Conservation (phyloP, 2,797 vertebrate species). For the Lagorchestes hirsutus region DNA sequence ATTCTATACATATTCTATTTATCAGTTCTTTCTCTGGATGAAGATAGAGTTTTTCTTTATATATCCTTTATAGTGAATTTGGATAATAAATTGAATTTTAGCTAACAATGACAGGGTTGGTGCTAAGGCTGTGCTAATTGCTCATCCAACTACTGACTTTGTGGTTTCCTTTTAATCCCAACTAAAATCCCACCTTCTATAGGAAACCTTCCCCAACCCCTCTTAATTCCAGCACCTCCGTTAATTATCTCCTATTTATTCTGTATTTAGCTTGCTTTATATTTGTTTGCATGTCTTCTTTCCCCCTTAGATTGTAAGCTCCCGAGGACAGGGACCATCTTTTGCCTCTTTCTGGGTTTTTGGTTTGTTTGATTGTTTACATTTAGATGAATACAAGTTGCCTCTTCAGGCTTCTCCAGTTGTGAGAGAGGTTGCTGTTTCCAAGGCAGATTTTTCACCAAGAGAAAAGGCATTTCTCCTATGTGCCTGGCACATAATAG, state of each 20-base stretch:
- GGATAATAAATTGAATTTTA: background rate
- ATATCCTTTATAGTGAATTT: background rate
- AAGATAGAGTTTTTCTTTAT: background rate
- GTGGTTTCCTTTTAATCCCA: background rate
- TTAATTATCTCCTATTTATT: background rate
- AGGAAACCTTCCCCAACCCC: background rate
- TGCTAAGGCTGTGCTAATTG: conserved; percentile 32
- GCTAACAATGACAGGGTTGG: background rate
- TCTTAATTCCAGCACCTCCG: background rate
- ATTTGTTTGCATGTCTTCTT: background rate
- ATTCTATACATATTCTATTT: background rate
- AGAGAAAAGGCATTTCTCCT: too few species aligned
- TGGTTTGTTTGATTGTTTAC: too few species aligned
- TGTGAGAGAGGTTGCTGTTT: too few species aligned
- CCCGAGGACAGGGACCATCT: background rate
- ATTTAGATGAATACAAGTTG: too few species aligned
- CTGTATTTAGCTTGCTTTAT: background rate
- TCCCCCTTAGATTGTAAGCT: background rate
- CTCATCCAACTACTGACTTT: conserved; percentile 24
- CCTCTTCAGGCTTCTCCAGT: too few species aligned
- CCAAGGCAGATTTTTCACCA: too few species aligned
- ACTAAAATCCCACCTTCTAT: background rate
- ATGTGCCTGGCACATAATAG: background rate
- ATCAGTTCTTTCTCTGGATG: background rate
- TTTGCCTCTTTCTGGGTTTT: background rate